Evolutionary conservation across 2,888 invertebrate genomes (phyloP).

Genomic region (Pelosia muscerda): DNA sequence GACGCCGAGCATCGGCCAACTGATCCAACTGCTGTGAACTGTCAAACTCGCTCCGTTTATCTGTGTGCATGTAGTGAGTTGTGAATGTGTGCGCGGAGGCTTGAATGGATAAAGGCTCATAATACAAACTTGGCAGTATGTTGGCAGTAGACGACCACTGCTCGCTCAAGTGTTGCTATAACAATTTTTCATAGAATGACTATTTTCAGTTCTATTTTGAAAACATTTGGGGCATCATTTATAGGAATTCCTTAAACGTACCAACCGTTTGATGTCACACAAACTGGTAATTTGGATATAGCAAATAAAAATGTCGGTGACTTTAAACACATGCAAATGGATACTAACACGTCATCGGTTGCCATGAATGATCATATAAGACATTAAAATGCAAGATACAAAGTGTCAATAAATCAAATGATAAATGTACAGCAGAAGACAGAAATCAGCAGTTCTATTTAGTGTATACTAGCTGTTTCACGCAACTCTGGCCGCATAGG

Average conservation of each 20-base stretch:
- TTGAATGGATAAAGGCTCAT: conserved; percentile 70
- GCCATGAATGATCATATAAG: conserved; percentile 7
- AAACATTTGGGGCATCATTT: conserved; percentile 34
- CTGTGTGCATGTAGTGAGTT: conserved; percentile 55
- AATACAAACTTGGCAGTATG: conserved; percentile 53
- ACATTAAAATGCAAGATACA: conserved; percentile 21
- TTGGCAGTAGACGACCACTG: conserved; percentile 49
- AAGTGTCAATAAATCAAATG: conserved; percentile 25
- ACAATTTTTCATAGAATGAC: conserved; percentile 30
- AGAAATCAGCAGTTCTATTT: conserved; percentile 21
- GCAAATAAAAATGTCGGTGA: conserved; percentile 15
- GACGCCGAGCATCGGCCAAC: conserved; percentile 84
- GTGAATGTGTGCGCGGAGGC: conserved; percentile 62
- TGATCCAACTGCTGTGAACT: conserved; percentile 75
- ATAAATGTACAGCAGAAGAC: conserved; percentile 17
- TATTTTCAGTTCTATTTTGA: conserved; percentile 41
- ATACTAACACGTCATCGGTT: conserved; percentile 6
- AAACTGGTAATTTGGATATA: conserved; percentile 20
- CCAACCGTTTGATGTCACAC: conserved; percentile 39
- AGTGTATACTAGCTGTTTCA: neutral
- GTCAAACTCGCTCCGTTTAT: conserved; percentile 80
- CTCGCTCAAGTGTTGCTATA: conserved; percentile 43
- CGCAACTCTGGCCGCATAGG: neutral
- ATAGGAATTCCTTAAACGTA: conserved; percentile 25
- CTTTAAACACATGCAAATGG: conserved; percentile 32